Evolutionary conservation across 2,888 invertebrate species (phyloP), one percentile per base, ranked within the genome.

Genomic region (Phorcus lineatus): DNA sequence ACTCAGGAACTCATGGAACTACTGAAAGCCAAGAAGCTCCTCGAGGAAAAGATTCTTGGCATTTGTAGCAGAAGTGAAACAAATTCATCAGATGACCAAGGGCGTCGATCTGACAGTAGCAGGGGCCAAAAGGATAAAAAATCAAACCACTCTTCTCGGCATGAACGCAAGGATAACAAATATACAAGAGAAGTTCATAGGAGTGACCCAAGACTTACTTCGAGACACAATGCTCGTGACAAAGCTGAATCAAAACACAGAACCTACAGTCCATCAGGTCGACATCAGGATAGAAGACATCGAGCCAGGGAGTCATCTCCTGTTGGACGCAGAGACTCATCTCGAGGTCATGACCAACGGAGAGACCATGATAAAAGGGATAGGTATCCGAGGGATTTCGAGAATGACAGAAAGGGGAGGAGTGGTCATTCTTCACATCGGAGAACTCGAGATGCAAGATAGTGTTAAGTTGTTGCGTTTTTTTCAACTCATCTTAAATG

Each of bases 11-110:
- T 70, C 3, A 70, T 31, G 16, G 70, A 70, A 36, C 36, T 70
- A 3, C 36, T 70, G 36, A 40, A 70, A 19, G 70, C 70, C 28
- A 70, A 70, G 70, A 28, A 40, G 70, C 70, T 70, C 40, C 70
- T 70, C 40, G 70, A 70, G 31, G 31, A 70, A 36, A 70, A 70
- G 36, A 70, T 70, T 19, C 4, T 36, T 36, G 70, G 70, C 2
- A 70, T 70, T 70, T n/a, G 40, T 36, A 11, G 40, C 11, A 31
- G 40, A 19, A 36, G 36, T n/a, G 28, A 28, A 28, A 62, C 16
- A 11, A 62, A 62, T 16, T 36, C 70, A 19, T n/a, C 17, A n/a
- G 28, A 31, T 31, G 16, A 31, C 9, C 3, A 7, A 22, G 57
- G 57, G 13, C 70, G 19, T 0, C 17, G 6, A 19, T 9, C 19